These are phyloP conservation scores for Hybognathus amarus DNA, from an alignment of 2,797 vertebrate species.

Conservation along the genomic window DNA sequence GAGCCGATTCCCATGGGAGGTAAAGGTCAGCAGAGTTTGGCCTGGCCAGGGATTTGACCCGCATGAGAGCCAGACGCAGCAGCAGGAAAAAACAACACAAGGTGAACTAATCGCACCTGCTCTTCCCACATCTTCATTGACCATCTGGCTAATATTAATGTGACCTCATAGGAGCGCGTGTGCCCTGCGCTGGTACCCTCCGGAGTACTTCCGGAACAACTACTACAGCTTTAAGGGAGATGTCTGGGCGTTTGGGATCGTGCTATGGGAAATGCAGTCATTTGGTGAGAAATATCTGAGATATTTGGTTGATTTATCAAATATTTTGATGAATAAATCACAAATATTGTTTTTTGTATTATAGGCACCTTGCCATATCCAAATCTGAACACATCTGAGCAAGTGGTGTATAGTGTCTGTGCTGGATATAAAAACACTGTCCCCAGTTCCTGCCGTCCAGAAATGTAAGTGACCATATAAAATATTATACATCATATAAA, in stretches of 20 bases:
- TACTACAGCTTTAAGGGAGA: slow-evolving; percentile 81
- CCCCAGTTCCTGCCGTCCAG: slow-evolving; percentile 74
- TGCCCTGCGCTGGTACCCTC: slow-evolving; percentile 83
- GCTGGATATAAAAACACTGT: slow-evolving; percentile 73
- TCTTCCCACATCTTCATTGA: not conserved
- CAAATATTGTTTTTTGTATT: not conserved
- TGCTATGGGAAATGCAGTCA: slow-evolving; percentile 81
- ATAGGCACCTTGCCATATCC: slow-evolving; percentile 76
- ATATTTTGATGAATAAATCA: not conserved
- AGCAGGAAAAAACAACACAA: slow-evolving; percentile 66
- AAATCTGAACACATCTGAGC: slow-evolving; percentile 71
- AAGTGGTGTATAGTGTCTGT: slow-evolving; percentile 76
- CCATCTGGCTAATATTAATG: slow-evolving; percentile 5
- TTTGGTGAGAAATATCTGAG: slow-evolving; percentile 71
- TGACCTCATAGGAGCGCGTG: slow-evolving; percentile 68
- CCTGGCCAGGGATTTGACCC: slow-evolving; percentile 71
- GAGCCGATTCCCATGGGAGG: slow-evolving; percentile 76
- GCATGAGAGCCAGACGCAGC: slow-evolving; percentile 70
- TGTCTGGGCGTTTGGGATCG: slow-evolving; percentile 78
- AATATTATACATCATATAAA: not conserved
- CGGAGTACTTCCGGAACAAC: slow-evolving; percentile 79
- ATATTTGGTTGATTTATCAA: not conserved
- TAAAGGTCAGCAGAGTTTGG: slow-evolving; percentile 78
- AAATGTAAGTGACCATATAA: slow-evolving; percentile 70
- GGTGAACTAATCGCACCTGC: slow-evolving; percentile 57